Percentiles rank a stretch among this genome's conserved stretches.
phyloP scores from a whole-genome alignment of 2,797 vertebrate species.

The Halcyon smyrnensis region DNA sequence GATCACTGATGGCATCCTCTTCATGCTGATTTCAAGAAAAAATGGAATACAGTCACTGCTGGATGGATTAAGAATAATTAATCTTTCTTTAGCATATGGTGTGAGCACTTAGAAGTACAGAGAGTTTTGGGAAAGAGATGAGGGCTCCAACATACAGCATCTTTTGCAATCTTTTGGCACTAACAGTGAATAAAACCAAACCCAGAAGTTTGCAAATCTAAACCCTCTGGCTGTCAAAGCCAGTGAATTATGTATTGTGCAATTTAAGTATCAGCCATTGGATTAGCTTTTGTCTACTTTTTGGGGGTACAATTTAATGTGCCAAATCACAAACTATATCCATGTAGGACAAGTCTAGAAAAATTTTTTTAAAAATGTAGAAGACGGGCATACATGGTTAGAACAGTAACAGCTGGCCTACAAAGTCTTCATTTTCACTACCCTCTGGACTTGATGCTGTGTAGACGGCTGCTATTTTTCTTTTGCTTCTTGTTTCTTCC shows the following conservation, averaged over 20 bases:
- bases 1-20: neutral
- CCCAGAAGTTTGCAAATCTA: neutral
- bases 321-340: neutral
- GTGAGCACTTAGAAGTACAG: neutral
- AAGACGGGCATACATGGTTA: fast-evolving
- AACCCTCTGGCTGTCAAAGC: neutral
- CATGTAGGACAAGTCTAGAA: neutral
- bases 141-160: neutral
- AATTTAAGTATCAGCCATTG: neutral
- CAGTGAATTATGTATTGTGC: neutral
- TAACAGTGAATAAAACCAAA: neutral
- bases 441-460: neutral
- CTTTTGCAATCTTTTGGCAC: neutral
- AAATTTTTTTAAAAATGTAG: too few species aligned
- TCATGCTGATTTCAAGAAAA: fast-evolving
- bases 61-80: neutral
- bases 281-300: neutral
- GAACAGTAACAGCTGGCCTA: neutral
- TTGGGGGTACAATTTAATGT: neutral
- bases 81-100: neutral
- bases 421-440: neutral
- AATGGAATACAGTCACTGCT: neutral
- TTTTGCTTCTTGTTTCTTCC: neutral
- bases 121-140: neutral
- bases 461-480: neutral